These are phyloP conservation scores for Mus pahari DNA, from an alignment of 2,113 vertebrate genomes.

Conservation along the genomic window DNA sequence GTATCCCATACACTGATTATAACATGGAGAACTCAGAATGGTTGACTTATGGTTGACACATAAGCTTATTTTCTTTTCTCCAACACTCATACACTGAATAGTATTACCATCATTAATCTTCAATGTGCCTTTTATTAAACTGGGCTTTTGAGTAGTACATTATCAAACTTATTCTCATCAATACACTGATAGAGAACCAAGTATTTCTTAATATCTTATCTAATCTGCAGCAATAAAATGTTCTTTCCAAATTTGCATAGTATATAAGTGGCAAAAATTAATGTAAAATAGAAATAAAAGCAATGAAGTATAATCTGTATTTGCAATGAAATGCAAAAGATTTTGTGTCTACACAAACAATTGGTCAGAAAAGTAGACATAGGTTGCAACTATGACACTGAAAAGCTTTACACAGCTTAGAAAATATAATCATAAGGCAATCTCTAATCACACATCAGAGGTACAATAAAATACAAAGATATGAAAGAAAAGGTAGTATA, in stretches of 20 bases:
- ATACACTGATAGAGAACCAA: neutral
- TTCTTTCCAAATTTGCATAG: neutral
- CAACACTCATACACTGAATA: neutral
- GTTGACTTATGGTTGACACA: neutral
- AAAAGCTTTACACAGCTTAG: neutral
- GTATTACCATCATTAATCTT: neutral
- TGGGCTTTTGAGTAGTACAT: neutral
- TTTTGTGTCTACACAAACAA: neutral
- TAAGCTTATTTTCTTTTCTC: neutral
- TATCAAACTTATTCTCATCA: neutral
- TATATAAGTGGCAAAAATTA: neutral
- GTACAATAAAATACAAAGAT: neutral
- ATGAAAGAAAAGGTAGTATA: neutral
- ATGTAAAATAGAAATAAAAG: neutral
- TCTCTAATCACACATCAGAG: neutral
- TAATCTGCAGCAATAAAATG: neutral
- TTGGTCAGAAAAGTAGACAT: neutral
- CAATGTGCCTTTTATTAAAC: neutral
- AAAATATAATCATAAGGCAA: neutral
- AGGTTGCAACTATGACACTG: neutral
- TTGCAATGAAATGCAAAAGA: neutral
- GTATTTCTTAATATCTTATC: neutral
- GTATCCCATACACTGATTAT: neutral
- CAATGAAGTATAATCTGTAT: neutral
- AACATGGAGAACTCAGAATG: neutral